These are phyloP conservation scores for Synanthedon formicaeformis DNA, from an alignment of 2,888 invertebrate genomes.

Conservation along the genomic window DNA sequence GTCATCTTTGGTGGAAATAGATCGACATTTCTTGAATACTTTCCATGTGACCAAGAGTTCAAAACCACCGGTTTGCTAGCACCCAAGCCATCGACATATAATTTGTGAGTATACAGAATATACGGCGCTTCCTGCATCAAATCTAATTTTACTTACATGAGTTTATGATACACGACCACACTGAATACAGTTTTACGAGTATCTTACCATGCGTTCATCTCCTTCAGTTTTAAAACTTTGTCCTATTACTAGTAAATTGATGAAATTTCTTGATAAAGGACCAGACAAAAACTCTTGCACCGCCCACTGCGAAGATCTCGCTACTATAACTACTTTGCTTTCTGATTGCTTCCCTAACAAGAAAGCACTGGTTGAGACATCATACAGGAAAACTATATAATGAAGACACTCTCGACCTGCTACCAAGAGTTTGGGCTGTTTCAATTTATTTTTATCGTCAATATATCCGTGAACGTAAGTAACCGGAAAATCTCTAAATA, in stretches of 20 bases:
- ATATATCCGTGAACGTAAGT: conserved; percentile 74
- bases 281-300: conserved; percentile 77
- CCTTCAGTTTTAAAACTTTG: conserved; percentile 72
- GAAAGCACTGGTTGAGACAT: conserved; percentile 69
- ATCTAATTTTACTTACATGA: background rate
- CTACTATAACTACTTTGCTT: conserved; percentile 75
- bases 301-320: conserved; percentile 80
- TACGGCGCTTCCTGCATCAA: conserved; percentile 74
- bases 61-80: conserved; percentile 75
- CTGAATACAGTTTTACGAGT: background rate
- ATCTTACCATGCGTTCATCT: conserved; percentile 48
- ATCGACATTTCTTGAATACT: conserved; percentile 72
- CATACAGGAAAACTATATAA: conserved; percentile 76
- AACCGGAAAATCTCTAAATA: conserved; percentile 69
- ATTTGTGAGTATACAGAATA: conserved; percentile 79
- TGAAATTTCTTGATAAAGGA: conserved; percentile 72
- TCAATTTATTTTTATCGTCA: conserved; percentile 51
- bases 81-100: conserved; percentile 80
- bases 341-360: conserved; percentile 73
- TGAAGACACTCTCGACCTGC: conserved; percentile 68
- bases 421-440: conserved; percentile 51
- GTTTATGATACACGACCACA: background rate
- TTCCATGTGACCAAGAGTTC: conserved; percentile 77
- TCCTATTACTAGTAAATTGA: conserved; percentile 78
- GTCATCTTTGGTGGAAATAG: conserved; percentile 78